These are phyloP conservation scores for Hirudinaria manillensis DNA, from an alignment of 2,888 invertebrate species.

Conservation along the genomic window DNA sequence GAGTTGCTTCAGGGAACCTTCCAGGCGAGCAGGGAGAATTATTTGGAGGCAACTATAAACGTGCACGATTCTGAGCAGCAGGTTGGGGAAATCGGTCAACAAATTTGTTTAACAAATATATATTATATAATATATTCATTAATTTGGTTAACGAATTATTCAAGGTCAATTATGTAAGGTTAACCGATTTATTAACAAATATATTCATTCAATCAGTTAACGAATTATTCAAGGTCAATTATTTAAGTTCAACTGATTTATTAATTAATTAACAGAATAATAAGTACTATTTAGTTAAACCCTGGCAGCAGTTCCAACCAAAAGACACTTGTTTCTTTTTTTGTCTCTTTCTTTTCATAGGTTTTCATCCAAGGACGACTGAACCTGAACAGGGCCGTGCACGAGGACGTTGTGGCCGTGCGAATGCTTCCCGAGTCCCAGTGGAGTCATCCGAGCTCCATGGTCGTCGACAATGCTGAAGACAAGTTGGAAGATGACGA, in stretches of 20 bases:
- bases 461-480: conserved; percentile 57
- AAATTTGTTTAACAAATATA: background rate
- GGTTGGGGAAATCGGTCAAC: conserved; percentile 30
- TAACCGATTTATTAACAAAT: too few relatives aligned
- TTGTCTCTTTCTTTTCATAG: too few relatives aligned
- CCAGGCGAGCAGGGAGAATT: conserved; percentile 81
- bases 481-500: conserved; percentile 46
- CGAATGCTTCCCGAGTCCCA: conserved; percentile 78
- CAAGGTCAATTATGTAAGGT: too few relatives aligned
- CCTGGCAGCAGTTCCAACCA: too few relatives aligned
- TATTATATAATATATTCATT: too few relatives aligned
- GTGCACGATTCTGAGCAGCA: conserved; percentile 61
- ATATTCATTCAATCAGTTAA: too few relatives aligned
- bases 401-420: conserved; percentile 87
- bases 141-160: too few relatives aligned
- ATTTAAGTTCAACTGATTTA: too few relatives aligned
- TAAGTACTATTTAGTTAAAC: too few relatives aligned
- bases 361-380: conserved; percentile 50
- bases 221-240: too few relatives aligned
- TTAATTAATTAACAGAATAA: too few relatives aligned
- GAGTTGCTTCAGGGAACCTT: conserved; percentile 68
- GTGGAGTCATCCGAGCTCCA: conserved; percentile 81
- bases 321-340: too few relatives aligned
- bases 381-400: conserved; percentile 78
- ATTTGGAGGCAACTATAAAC: conserved; percentile 79